A percentile compares a stretch with the other conserved stretches of the same genome.
These are phyloP conservation scores for Diarsia mendica DNA, from an alignment of 2,888 invertebrate genomes.

Conservation along the genomic window DNA sequence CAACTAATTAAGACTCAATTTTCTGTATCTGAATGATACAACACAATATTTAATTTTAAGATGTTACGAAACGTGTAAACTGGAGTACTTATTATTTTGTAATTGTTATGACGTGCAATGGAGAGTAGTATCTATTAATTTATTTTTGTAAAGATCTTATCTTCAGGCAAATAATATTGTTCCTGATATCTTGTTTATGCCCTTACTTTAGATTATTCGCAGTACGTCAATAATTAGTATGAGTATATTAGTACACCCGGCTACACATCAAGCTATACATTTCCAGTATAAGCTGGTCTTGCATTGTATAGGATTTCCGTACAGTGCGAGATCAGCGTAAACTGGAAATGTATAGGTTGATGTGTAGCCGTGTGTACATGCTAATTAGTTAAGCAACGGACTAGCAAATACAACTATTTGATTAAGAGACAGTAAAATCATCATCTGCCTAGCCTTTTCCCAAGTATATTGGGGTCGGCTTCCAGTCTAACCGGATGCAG, in stretches of 20 bases:
- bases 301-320: too few species aligned
- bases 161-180: background rate
- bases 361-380: too few species aligned
- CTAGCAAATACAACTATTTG: background rate
- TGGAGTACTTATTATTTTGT: background rate
- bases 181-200: background rate
- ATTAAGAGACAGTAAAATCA: slow-evolving; percentile 5
- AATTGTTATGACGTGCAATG: background rate
- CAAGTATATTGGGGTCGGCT: too few species aligned
- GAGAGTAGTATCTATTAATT: background rate
- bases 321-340: too few species aligned
- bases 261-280: too few species aligned
- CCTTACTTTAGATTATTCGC: background rate
- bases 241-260: background rate
- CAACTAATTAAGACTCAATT: slow-evolving; percentile 42
- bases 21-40: background rate
- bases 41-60: background rate
- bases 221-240: background rate
- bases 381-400: background rate
- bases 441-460: too few species aligned
- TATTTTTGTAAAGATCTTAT: background rate
- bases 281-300: too few species aligned
- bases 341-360: too few species aligned
- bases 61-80: background rate
- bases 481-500: too few species aligned